Evolutionary conservation across 2,888 invertebrate species (phyloP).

Genomic region (Bombyx huttoni): DNA sequence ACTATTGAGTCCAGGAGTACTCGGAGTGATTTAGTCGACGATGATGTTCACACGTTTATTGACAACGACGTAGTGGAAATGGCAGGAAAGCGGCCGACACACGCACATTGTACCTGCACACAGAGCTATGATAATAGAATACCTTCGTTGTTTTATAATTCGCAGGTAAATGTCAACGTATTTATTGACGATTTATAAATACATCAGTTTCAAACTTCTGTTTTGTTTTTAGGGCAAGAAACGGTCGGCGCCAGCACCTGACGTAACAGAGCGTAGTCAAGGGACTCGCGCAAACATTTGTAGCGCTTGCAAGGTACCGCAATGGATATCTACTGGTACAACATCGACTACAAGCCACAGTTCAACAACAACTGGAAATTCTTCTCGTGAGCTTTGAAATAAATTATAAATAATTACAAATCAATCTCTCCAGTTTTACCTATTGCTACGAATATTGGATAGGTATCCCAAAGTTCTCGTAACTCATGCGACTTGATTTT

Average conservation of each 20-base stretch:
- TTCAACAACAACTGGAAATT: conserved; percentile 73
- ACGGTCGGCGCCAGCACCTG: conserved; percentile 68
- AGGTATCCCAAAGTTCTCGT: too few relatives aligned
- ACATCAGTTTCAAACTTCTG: background rate
- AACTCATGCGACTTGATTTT: too few relatives aligned
- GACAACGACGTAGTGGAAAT: conserved; percentile 49
- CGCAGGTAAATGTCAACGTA: conserved; percentile 39
- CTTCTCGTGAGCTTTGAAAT: conserved; percentile 62
- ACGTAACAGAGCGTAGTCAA: conserved; percentile 66
- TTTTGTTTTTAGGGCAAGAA: conserved; percentile 48
- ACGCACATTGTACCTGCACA: conserved; percentile 54
- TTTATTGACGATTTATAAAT: background rate
- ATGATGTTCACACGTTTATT: conserved; percentile 46
- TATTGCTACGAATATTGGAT: too few relatives aligned
- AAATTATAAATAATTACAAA: background rate
- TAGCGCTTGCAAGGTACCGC: conserved; percentile 48
- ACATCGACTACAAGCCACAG: conserved; percentile 71
- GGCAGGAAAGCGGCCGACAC: conserved; percentile 28
- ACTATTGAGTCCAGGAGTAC: conserved; percentile 41
- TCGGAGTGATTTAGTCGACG: conserved; percentile 42
- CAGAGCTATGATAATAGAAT: conserved; percentile 39
- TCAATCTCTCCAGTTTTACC: too few relatives aligned
- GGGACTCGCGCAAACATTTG: conserved; percentile 28
- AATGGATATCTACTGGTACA: conserved; percentile 63
- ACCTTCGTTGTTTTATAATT: conserved; percentile 56